phyloP scores from a whole-genome alignment of 1,140 invertebrate genomes.

The Anoplolepis gracilipes region DNA sequence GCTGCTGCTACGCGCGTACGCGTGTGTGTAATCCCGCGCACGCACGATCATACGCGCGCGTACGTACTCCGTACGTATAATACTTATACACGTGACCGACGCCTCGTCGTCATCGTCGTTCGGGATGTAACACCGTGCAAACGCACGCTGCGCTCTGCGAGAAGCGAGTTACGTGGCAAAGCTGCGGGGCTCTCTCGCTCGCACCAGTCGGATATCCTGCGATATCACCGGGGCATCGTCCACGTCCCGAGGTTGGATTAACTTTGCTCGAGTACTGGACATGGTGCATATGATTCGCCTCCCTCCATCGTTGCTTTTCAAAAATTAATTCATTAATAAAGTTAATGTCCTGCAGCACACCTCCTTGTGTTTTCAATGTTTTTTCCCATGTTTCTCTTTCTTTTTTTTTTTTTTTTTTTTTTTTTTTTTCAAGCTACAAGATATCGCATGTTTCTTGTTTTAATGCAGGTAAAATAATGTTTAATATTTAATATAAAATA shows the following conservation, averaged over 20 bases:
- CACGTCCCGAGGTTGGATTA: background rate
- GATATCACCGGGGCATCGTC: constrained; percentile 1
- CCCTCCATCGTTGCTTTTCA: background rate
- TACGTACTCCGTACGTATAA: background rate
- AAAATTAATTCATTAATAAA: background rate
- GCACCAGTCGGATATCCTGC: constrained; percentile 51
- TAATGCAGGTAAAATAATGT: background rate
- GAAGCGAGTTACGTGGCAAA: constrained; percentile 32
- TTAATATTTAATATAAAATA: no score
- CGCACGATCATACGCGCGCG: constrained; percentile 44
- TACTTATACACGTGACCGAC: constrained; percentile 55
- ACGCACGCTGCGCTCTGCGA: constrained; percentile 5
- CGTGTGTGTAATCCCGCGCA: constrained; percentile 62
- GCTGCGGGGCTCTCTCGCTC: constrained; percentile 31
- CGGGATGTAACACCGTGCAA: constrained; percentile 35
- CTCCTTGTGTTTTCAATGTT: background rate
- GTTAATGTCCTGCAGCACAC: no score
- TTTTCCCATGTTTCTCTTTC: no score
- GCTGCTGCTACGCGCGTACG: constrained; percentile 4
- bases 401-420: no score
- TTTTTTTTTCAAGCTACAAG: background rate
- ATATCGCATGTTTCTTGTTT: background rate
- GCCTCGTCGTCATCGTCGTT: constrained; percentile 27
- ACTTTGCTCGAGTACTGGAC: background rate
- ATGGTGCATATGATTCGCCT: no score